Evolutionary conservation across 1,140 invertebrate genomes (phyloP).

Genomic region (Pseudomyrmex pallidus): DNA sequence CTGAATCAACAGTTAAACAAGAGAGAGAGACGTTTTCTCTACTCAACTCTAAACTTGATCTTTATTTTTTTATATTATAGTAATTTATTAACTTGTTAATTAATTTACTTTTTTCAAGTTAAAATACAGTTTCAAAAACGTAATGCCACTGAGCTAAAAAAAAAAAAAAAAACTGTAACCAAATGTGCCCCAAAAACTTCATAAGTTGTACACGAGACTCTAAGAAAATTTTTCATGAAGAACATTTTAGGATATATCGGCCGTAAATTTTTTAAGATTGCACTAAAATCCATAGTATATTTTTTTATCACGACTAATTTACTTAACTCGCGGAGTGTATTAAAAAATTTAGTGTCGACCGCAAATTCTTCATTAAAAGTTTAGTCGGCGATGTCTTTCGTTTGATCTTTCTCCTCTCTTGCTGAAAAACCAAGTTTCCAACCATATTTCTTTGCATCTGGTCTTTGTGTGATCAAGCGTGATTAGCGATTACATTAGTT

Average conservation of each 20-base stretch:
- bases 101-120: no score
- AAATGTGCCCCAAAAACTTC: not conserved
- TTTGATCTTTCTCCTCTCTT: not conserved
- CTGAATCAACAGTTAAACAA: not conserved
- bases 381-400: not conserved
- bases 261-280: slow-evolving; percentile 6
- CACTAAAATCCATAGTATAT: not conserved
- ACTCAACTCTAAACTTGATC: no score
- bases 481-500: slow-evolving; percentile 14
- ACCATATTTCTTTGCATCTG: not conserved
- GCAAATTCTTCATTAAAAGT: slow-evolving; percentile 18
- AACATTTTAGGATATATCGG: not conserved
- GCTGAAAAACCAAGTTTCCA: not conserved
- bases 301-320: slow-evolving; percentile 15
- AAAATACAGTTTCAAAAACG: no score
- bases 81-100: no score
- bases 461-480: not conserved
- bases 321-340: not conserved
- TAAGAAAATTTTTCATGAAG: not conserved
- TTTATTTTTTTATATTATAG: no score
- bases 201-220: not conserved
- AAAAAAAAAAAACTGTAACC: not conserved
- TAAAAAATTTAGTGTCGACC: not conserved
- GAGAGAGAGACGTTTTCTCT: not conserved
- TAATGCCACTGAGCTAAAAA: not conserved